These are phyloP conservation scores for Sphinx pinastri DNA, from an alignment of 2,888 invertebrate species.

Conservation along the genomic window DNA sequence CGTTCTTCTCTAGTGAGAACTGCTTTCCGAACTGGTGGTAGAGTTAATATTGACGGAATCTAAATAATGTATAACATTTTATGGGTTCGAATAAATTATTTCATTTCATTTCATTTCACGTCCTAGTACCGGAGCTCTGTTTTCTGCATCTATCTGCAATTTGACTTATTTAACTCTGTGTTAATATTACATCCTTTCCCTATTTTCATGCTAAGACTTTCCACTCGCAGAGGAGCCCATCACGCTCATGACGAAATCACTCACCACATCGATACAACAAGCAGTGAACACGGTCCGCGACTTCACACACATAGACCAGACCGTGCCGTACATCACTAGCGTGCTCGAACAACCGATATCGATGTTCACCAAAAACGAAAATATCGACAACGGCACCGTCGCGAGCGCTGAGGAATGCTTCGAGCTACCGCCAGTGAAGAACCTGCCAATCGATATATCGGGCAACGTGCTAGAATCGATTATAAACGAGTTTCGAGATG, in stretches of 20 bases:
- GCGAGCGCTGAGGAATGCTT: constrained; percentile 89
- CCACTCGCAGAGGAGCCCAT: constrained; percentile 61
- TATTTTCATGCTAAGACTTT: neutral
- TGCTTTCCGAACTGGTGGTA: no score
- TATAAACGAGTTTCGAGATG: constrained; percentile 71
- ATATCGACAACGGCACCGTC: constrained; percentile 62
- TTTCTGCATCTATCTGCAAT: no score
- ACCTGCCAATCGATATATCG: constrained; percentile 74
- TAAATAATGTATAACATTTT: no score
- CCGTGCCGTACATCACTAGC: constrained; percentile 71
- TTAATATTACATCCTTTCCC: no score
- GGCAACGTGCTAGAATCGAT: constrained; percentile 73
- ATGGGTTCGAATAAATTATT: no score
- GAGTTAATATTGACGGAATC: no score
- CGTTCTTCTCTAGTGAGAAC: no score
- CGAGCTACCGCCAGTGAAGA: constrained; percentile 86
- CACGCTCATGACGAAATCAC: constrained; percentile 73
- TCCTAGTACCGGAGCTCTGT: no score
- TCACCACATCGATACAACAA: constrained; percentile 72
- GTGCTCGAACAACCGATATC: constrained; percentile 73
- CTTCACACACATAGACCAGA: constrained; percentile 66
- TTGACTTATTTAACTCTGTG: no score
- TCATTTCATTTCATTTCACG: no score
- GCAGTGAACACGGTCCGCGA: constrained; percentile 76
- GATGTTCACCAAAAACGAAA: constrained; percentile 64